These are phyloP conservation scores for Ara ararauna DNA, from an alignment of 2,797 vertebrate genomes.

Conservation along the genomic window DNA sequence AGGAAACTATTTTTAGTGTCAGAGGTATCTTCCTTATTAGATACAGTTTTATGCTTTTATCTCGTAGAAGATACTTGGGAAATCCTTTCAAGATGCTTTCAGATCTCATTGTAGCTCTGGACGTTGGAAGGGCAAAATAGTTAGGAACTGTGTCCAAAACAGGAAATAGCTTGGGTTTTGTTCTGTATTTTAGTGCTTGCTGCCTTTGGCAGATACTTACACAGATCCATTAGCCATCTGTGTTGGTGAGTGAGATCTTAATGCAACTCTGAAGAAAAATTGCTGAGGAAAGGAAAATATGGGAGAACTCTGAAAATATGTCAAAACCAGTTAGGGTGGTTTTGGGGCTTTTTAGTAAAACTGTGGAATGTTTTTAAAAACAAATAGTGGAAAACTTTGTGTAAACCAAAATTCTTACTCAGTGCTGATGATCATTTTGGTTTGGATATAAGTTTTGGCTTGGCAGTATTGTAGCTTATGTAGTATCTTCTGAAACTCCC, in stretches of 20 bases:
- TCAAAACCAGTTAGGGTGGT: background rate
- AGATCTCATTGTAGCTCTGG: background rate
- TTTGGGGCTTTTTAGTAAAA: background rate
- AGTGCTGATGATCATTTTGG: background rate
- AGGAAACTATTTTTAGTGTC: background rate
- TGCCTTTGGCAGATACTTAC: background rate
- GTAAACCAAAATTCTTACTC: background rate
- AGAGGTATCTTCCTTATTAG: background rate
- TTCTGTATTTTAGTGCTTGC: background rate
- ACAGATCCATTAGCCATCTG: background rate
- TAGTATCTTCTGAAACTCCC: background rate
- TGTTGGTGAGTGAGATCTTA: background rate
- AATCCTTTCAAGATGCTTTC: background rate
- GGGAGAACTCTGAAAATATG: conserved; percentile 16
- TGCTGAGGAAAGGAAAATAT: background rate
- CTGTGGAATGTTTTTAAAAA: conserved; percentile 9
- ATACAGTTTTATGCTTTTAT: background rate
- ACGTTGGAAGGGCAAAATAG: background rate
- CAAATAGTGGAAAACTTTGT: background rate
- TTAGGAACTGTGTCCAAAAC: background rate
- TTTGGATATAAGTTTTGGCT: background rate
- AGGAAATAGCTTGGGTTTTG: background rate
- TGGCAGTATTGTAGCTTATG: background rate
- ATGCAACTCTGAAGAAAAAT: background rate
- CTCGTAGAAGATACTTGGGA: background rate